These are phyloP conservation scores for Spinus pinus DNA, from an alignment of 2,797 vertebrate species.

Conservation along the genomic window DNA sequence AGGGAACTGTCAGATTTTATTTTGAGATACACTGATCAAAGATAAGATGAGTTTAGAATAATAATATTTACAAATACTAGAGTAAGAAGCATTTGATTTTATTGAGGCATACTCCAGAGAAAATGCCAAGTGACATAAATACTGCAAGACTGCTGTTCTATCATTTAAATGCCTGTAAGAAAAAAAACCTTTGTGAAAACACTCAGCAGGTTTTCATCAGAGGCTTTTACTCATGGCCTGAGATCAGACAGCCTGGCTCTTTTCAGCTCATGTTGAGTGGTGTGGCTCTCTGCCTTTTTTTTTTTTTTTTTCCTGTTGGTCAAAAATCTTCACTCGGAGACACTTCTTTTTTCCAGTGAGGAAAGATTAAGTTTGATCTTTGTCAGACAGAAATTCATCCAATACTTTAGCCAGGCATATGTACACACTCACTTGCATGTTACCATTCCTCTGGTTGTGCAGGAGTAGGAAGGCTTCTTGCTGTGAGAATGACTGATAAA, in stretches of 20 bases:
- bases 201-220: neutral
- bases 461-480: neutral
- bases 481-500: neutral
- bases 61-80: constrained; percentile 33
- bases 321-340: neutral
- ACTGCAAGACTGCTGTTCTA: neutral
- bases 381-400: neutral
- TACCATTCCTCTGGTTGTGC: neutral
- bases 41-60: constrained; percentile 19
- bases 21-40: constrained; percentile 34
- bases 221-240: neutral
- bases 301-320: neutral
- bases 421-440: fast-evolving
- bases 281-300: neutral
- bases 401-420: neutral
- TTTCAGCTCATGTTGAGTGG: neutral
- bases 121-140: constrained; percentile 20
- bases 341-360: fast-evolving
- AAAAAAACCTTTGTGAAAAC: neutral
- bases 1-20: constrained; percentile 26
- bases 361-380: neutral
- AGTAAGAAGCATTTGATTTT: constrained; percentile 21
- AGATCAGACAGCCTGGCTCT: neutral
- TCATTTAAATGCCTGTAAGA: neutral
- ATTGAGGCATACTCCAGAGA: neutral